phyloP scores from a whole-genome alignment of 1,140 invertebrate genomes.

The Yoshiicerus persimilis region DNA sequence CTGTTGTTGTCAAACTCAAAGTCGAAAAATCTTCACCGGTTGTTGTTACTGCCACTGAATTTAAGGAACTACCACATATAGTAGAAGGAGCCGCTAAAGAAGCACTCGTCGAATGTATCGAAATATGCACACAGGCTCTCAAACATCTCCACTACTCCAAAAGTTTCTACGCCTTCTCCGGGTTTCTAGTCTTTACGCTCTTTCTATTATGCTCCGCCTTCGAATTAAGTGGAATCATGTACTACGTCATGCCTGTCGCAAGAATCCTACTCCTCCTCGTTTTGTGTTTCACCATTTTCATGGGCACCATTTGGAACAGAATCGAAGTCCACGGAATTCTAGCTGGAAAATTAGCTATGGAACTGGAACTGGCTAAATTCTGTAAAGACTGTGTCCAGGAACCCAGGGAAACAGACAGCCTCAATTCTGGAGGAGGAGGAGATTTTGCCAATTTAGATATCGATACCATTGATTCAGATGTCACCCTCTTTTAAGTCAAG shows the following conservation, averaged over 20 bases:
- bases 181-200: slow-evolving; percentile 18
- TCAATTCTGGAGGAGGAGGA: background rate
- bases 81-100: slow-evolving; percentile 15
- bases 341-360: slow-evolving; percentile 66
- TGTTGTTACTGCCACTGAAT: background rate
- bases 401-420: background rate
- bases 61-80: background rate
- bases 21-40: slow-evolving; percentile 53
- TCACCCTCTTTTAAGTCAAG: background rate
- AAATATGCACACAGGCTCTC: slow-evolving; percentile 42
- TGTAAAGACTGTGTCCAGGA: background rate
- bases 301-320: slow-evolving; percentile 74
- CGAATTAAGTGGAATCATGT: background rate
- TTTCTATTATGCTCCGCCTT: slow-evolving; percentile 14
- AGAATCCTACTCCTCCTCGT: slow-evolving; percentile 65
- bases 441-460: background rate
- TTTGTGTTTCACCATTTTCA: slow-evolving; percentile 69
- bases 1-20: slow-evolving; percentile 68
- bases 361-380: slow-evolving; percentile 52
- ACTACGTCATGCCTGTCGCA: slow-evolving; percentile 54
- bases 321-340: slow-evolving; percentile 74
- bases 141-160: slow-evolving; percentile 34
- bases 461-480: background rate
- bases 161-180: slow-evolving; percentile 29
- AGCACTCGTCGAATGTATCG: slow-evolving; percentile 41